Conservation (phyloP, 2,888 invertebrate species). For the Drosophila buzzatii region DNA sequence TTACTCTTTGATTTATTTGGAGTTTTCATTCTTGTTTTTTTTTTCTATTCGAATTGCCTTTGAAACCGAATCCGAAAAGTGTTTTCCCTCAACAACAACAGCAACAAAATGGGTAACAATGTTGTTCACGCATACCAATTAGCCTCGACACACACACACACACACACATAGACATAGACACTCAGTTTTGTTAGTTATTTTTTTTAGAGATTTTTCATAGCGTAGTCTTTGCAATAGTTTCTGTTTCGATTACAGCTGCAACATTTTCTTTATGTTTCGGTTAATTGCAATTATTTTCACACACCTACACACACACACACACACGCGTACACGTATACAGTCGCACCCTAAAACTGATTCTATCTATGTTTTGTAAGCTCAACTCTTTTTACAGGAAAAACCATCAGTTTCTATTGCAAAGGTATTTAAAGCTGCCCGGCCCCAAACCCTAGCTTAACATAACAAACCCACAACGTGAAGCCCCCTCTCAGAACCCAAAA, state of each 20-base stretch:
- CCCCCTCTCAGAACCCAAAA: background rate
- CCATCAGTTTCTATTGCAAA: slow-evolving; percentile 82
- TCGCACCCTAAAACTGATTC: slow-evolving; percentile 18
- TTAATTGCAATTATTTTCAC: slow-evolving; percentile 30
- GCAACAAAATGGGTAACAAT: slow-evolving; percentile 17
- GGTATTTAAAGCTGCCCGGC: slow-evolving; percentile 80
- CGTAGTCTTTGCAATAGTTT: slow-evolving; percentile 16
- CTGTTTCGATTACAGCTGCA: slow-evolving; percentile 23
- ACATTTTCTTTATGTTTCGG: slow-evolving; percentile 40
- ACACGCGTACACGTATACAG: slow-evolving; percentile 12
- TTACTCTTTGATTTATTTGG: slow-evolving; percentile 18
- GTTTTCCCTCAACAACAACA: slow-evolving; percentile 6
- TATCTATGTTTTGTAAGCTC: slow-evolving; percentile 72
- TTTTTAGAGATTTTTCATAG: slow-evolving; percentile 28
- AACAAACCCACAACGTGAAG: background rate
- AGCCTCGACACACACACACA: slow-evolving; percentile 38
- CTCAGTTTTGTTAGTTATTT: background rate
- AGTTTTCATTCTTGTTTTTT: slow-evolving; percentile 12
- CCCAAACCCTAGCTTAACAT: slow-evolving; percentile 15
- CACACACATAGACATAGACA: slow-evolving; percentile 12
- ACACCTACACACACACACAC: slow-evolving; percentile 18
- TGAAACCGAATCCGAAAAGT: slow-evolving; percentile 36
- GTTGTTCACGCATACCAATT: slow-evolving; percentile 47
- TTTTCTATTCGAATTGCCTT: background rate
- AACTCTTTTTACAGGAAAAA: slow-evolving; percentile 83